Base-by-base conservation (phyloP, 2,888 invertebrate genomes). In the Plebejus melissa region DNA sequence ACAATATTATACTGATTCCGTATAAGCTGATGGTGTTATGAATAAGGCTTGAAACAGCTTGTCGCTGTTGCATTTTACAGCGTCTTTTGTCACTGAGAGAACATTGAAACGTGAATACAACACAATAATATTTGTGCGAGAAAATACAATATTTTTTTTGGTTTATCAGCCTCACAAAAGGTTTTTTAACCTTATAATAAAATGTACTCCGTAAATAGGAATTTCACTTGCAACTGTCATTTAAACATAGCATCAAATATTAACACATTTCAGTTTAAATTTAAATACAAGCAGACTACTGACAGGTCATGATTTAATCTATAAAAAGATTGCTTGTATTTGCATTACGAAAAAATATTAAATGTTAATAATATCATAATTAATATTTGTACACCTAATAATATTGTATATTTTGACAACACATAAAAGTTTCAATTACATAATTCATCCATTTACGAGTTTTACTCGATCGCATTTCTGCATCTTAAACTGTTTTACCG, bases 331-430 rank as follows among this genome's bases (percentile, higher is more conserved):
- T 65, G 11, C 11, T 65, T 13, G 32, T 65, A 1, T 65, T 11
- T 65, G 9, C 11, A 16, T 54, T 65, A 32, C 9, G 28, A 4
- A 65, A 65, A 28, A 65, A 32, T 9, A 65, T 32, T 28, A 65
- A 32, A 32, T 11, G 32, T 32, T 28, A 36, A 65, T 65, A 65
- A 13, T 16, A 32, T 22, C 22, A 22, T 36, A 32, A 65, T 65
- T 16, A 32, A 32, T 65, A 36, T 65, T 13, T 36, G 13, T 65
- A 65, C 65, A 16, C 32, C 41, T 71, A 71, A 28, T 46, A 46
- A 71, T 41, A 41, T 71, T 71, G 71, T 71, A 71, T 71, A 71
- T 22, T 71, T 71, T 46, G 71, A 71, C 41, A 28, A 71, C 71
- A 71, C 46, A 71, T 41, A 72, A 72, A 70, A 38, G 2, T 69